Conservation (phyloP, 2,113 vertebrate genomes). For the Stigmatopora nigra region DNA sequence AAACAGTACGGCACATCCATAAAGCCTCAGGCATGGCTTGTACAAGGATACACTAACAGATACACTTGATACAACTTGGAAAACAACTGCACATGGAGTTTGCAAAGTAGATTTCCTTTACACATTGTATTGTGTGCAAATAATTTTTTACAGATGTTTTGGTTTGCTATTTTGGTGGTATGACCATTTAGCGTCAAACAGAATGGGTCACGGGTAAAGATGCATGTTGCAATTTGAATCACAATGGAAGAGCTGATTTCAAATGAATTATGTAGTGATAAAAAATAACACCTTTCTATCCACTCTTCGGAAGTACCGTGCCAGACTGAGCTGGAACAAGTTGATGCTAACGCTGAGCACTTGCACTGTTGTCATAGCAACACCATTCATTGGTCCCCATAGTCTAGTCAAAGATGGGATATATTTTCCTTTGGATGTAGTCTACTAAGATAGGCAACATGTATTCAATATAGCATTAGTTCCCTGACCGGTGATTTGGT, state of each 20-base stretch:
- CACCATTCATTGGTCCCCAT: constrained; percentile 19
- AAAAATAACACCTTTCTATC: constrained; percentile 52
- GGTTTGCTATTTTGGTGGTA: constrained; percentile 45
- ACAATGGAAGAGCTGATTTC: constrained; percentile 50
- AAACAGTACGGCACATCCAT: constrained; percentile 60
- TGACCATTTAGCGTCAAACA: constrained; percentile 29
- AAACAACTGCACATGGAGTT: constrained; percentile 56
- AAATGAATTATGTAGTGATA: constrained; percentile 27
- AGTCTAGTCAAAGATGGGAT: constrained; percentile 3
- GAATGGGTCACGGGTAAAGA: constrained; percentile 27
- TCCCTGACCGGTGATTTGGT: constrained; percentile 16
- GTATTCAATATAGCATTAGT: constrained; percentile 12
- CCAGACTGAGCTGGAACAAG: constrained; percentile 39
- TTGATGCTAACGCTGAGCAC: constrained; percentile 30
- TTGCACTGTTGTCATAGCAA: constrained; percentile 48
- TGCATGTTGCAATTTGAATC: constrained; percentile 40
- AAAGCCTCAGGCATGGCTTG: constrained; percentile 70
- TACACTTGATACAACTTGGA: constrained; percentile 54
- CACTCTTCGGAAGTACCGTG: constrained; percentile 25
- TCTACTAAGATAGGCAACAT: constrained; percentile 11
- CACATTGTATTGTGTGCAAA: constrained; percentile 34
- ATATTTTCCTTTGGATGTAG: constrained; percentile 23
- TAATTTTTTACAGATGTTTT: constrained; percentile 45
- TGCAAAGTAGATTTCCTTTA: constrained; percentile 36
- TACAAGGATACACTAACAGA: constrained; percentile 59